Conservation (phyloP, 2,797 vertebrate genomes). For the Salmo trutta region DNA sequence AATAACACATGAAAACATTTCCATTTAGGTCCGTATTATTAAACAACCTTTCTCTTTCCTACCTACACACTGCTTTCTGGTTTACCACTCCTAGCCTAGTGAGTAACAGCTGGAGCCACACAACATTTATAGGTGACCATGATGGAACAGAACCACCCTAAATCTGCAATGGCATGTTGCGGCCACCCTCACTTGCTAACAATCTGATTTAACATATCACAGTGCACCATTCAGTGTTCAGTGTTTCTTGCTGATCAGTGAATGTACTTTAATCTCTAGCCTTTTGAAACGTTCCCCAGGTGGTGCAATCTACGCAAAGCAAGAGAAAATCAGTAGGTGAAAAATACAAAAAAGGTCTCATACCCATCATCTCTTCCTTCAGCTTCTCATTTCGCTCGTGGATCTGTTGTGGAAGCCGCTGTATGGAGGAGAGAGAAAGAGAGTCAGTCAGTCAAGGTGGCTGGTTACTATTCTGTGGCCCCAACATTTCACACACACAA, state of each 20-base stretch:
- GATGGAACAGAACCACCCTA: too few species aligned
- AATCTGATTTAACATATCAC: too few species aligned
- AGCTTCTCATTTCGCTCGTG: slow-evolving; percentile 91
- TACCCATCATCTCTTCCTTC: slow-evolving; percentile 96
- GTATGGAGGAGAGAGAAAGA: not conserved
- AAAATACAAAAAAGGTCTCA: slow-evolving; percentile 26
- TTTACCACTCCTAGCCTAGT: not conserved
- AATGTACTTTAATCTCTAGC: not conserved
- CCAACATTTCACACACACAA: not conserved
- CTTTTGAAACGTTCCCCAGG: not conserved
- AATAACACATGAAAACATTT: not conserved
- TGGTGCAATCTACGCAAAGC: not conserved
- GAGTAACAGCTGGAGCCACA: not conserved
- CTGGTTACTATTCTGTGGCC: not conserved
- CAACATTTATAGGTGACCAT: not conserved
- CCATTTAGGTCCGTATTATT: not conserved
- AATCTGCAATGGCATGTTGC: too few species aligned
- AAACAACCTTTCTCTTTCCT: slow-evolving; percentile 18
- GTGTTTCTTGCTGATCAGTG: not conserved
- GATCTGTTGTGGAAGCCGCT: slow-evolving; percentile 75
- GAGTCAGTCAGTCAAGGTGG: not conserved
- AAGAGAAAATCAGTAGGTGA: not conserved
- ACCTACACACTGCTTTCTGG: not conserved
- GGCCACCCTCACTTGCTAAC: too few species aligned
- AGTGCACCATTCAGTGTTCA: too few species aligned